Conservation (phyloP, 2,113 vertebrate genomes). For the Ailurus styani region DNA sequence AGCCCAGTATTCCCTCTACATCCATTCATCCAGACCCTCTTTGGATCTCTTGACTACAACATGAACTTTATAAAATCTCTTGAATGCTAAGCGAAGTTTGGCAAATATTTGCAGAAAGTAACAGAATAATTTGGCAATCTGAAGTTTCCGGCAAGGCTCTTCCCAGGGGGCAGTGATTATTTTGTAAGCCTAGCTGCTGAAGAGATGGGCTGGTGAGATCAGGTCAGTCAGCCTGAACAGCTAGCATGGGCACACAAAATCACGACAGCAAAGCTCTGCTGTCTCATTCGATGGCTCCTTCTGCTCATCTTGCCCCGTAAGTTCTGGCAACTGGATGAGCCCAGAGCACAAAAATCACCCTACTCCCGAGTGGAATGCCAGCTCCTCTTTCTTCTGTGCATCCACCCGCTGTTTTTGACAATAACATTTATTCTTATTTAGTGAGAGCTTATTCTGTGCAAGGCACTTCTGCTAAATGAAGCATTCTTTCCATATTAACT, state of each 20-base stretch:
- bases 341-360: not conserved
- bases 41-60: not conserved
- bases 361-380: not conserved
- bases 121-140: not conserved
- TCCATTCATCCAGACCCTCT: not conserved
- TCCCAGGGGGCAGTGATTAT: not conserved
- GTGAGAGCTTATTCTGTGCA: not conserved
- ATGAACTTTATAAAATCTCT: not conserved
- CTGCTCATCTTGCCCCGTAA: not conserved
- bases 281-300: not conserved
- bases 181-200: not conserved
- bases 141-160: not conserved
- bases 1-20: not conserved
- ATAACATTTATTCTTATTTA: not conserved
- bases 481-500: not conserved
- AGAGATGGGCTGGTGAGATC: not conserved
- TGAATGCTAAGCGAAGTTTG: not conserved
- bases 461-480: not conserved
- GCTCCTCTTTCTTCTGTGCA: not conserved
- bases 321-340: not conserved
- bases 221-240: not conserved
- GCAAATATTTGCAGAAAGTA: not conserved
- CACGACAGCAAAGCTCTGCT: not conserved
- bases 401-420: not conserved
- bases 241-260: rapidly evolving